Evolutionary conservation across 2,797 vertebrate species (phyloP).

Genomic region (Urophycis tenuis): DNA sequence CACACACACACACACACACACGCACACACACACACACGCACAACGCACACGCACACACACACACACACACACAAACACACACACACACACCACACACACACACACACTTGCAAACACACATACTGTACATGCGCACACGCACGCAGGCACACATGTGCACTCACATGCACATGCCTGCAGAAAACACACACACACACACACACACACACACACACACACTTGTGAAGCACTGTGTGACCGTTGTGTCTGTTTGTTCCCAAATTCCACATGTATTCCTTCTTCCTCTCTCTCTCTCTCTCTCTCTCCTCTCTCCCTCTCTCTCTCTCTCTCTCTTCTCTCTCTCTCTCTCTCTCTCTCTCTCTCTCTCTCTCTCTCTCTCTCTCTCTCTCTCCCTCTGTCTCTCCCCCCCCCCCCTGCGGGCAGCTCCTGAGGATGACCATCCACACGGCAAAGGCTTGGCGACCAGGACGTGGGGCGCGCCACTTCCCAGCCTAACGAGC

Average conservation of each 20-base stretch:
- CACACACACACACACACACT: neutral
- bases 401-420: no score
- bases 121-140: no score
- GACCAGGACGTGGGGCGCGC: constrained; percentile 89
- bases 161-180: neutral
- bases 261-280: no score
- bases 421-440: constrained; percentile 97
- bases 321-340: neutral
- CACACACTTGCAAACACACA: no score
- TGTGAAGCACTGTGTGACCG: neutral
- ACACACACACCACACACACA: neutral
- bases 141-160: no score
- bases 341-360: neutral
- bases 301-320: neutral
- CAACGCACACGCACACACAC: neutral
- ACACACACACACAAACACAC: neutral
- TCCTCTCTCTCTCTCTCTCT: no score
- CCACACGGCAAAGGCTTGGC: constrained; percentile 88
- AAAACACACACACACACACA: neutral
- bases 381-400: neutral
- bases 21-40: neutral
- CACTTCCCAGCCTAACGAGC: constrained; percentile 94
- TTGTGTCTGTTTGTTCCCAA: neutral
- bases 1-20: neutral
- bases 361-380: neutral